Conservation (phyloP, 2,113 vertebrate species). For the Neolamprologus caudopunctatus region DNA sequence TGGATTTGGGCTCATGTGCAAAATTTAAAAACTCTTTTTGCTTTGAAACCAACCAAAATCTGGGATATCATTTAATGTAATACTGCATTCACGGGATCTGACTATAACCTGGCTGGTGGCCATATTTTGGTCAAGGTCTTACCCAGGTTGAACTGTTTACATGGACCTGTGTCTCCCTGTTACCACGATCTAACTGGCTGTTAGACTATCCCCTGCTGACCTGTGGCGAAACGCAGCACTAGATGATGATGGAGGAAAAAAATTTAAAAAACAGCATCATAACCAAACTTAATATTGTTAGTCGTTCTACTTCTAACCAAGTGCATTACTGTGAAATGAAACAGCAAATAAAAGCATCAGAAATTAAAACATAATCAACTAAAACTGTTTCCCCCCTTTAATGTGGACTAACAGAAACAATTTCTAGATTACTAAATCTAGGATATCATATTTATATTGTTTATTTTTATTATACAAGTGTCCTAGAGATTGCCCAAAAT, state of each 20-base stretch:
- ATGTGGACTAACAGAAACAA: not conserved
- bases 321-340: not conserved
- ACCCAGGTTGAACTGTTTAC: not conserved
- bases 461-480: not conserved
- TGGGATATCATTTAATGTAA: not conserved
- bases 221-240: fast-evolving
- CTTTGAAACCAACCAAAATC: not conserved
- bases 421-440: not conserved
- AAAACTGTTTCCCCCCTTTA: fast-evolving
- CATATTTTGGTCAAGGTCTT: not conserved
- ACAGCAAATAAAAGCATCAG: not conserved
- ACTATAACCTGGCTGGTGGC: not conserved
- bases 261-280: not conserved
- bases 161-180: not conserved
- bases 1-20: not conserved
- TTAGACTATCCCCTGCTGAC: not conserved
- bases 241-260: not conserved
- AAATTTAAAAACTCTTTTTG: not conserved
- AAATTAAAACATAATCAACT: not conserved
- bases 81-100: not conserved
- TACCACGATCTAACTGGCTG: not conserved
- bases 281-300: not conserved
- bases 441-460: not conserved
- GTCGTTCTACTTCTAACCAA: not conserved
- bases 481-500: not conserved